Percentiles rank a stretch among this genome's conserved stretches.
Evolutionary conservation across 2,113 vertebrate genomes (phyloP).

Genomic region (Bolborhynchus lineola): DNA sequence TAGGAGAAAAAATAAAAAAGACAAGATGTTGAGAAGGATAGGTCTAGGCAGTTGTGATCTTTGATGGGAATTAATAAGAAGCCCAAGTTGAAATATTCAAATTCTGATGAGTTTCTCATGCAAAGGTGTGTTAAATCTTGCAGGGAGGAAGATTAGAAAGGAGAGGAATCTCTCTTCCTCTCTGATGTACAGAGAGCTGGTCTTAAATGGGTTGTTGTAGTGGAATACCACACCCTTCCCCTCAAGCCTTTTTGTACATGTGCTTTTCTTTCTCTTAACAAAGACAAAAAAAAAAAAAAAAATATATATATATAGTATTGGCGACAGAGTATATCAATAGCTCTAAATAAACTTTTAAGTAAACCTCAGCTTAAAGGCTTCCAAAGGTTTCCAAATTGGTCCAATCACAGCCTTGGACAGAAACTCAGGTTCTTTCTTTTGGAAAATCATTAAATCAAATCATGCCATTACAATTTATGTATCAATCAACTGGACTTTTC

Average conservation of each 20-base stretch:
- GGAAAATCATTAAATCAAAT: not conserved
- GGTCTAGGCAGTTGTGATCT: not conserved
- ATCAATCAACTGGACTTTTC: not conserved
- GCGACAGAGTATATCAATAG: not conserved
- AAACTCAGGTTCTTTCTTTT: not conserved
- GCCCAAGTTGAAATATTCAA: not conserved
- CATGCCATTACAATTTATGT: not conserved
- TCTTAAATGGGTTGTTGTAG: not conserved
- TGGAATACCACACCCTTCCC: not conserved
- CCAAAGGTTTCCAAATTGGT: not conserved
- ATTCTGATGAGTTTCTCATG: not conserved
- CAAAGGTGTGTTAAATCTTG: not conserved
- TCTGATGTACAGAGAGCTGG: not conserved
- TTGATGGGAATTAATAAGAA: not conserved
- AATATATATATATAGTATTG: no score
- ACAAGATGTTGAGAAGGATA: not conserved
- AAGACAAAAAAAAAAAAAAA: not conserved
- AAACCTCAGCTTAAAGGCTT: not conserved
- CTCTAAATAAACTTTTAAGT: not conserved
- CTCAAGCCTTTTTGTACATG: not conserved
- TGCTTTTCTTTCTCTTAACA: not conserved
- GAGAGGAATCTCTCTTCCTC: not conserved
- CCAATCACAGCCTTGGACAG: rapidly evolving
- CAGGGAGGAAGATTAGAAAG: not conserved
- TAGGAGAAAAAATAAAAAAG: not conserved